A percentile compares a stretch with the other conserved stretches of the same genome.
Evolutionary conservation across 2,888 invertebrate genomes (phyloP).

Genomic region (Caenorhabditis afra): DNA sequence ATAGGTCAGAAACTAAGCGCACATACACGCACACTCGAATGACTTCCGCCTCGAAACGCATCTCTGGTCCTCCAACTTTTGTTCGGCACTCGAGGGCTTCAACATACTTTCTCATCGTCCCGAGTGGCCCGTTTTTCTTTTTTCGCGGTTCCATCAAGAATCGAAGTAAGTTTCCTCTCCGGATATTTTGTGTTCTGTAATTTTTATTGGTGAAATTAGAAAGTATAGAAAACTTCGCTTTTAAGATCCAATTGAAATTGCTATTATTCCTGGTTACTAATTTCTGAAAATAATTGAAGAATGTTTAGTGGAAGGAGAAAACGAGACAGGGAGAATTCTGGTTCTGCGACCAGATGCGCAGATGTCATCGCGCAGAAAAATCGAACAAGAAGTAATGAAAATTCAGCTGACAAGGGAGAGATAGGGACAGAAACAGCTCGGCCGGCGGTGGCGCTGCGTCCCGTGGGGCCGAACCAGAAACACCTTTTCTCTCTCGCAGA

Average conservation of each 20-base stretch:
- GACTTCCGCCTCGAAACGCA: constrained; percentile 16
- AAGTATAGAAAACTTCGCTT: too few relatives aligned
- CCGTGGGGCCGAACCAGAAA: constrained; percentile 33
- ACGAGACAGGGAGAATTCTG: too few relatives aligned
- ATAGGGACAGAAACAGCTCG: constrained; percentile 10
- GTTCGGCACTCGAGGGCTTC: background rate
- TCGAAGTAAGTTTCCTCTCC: background rate
- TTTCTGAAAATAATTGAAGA: too few relatives aligned
- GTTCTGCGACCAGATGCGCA: too few relatives aligned
- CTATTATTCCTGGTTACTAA: too few relatives aligned
- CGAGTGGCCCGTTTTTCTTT: constrained; percentile 17
- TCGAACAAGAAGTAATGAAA: constrained; percentile 27
- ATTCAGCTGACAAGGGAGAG: constrained; percentile 42
- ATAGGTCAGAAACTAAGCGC: constrained; percentile 30
- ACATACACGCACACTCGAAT: constrained; percentile 12
- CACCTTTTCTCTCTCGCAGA: constrained; percentile 16
- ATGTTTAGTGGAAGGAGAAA: too few relatives aligned
- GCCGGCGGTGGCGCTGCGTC: constrained; percentile 11
- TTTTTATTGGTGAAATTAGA: too few relatives aligned
- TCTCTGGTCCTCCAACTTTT: background rate
- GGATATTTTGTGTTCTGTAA: too few relatives aligned
- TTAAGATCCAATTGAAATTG: too few relatives aligned
- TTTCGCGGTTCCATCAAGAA: background rate
- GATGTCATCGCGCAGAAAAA: background rate
- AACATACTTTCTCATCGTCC: constrained; percentile 6